A percentile compares a stretch with the other conserved stretches of the same genome.
Evolutionary conservation across 2,113 vertebrate species (phyloP).

Genomic region (Herpailurus yagouaroundi): DNA sequence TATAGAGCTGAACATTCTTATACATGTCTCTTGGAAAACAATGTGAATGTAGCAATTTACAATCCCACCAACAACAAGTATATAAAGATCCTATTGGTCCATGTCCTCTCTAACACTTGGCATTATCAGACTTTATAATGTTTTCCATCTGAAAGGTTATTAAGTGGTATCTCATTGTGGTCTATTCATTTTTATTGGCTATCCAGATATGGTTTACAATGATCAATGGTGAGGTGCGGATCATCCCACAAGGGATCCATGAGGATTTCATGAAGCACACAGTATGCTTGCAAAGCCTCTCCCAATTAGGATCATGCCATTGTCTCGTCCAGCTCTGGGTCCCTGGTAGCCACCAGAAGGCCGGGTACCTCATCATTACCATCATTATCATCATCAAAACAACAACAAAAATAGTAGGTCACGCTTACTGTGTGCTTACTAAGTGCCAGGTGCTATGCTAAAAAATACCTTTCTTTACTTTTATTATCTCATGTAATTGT

Average conservation of each 20-base stretch:
- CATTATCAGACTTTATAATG: neutral
- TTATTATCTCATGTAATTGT: constrained; percentile 5
- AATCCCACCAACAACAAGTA: neutral
- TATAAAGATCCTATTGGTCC: neutral
- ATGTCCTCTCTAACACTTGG: neutral
- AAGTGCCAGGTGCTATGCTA: constrained; percentile 36
- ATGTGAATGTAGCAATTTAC: neutral
- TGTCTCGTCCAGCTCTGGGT: neutral
- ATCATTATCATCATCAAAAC: neutral
- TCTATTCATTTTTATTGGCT: neutral
- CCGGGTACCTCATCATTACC: neutral
- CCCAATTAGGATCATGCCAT: neutral
- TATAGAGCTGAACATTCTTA: neutral
- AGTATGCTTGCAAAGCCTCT: neutral
- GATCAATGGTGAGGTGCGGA: neutral
- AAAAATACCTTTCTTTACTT: constrained; percentile 55
- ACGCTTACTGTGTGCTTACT: constrained; percentile 2
- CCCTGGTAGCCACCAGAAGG: neutral
- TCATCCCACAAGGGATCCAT: neutral
- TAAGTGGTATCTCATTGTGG: neutral
- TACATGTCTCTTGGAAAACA: neutral
- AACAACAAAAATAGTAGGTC: neutral
- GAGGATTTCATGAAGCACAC: neutral
- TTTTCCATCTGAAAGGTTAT: neutral
- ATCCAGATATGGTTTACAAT: neutral